Evolutionary conservation across 2,113 vertebrate genomes (phyloP).

Genomic region (Dolichotis patagonum): DNA sequence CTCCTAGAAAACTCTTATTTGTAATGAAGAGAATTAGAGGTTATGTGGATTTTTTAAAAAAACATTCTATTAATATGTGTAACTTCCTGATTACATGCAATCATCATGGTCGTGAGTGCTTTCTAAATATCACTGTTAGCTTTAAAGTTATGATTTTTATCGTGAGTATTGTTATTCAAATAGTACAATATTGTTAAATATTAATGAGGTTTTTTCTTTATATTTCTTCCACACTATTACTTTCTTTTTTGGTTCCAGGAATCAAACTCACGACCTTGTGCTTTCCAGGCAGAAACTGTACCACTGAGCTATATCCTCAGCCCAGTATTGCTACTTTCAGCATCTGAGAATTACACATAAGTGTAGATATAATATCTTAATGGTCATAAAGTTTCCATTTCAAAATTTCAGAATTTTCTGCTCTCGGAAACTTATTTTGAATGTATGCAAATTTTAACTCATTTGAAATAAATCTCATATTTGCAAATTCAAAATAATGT

Average conservation of each 20-base stretch:
- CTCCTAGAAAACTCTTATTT: background rate
- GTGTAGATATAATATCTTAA: background rate
- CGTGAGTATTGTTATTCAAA: background rate
- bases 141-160: slow-evolving; percentile 13
- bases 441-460: background rate
- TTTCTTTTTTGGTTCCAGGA: background rate
- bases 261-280: too few species aligned
- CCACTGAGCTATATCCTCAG: too few species aligned
- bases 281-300: too few species aligned
- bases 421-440: slow-evolving; percentile 4
- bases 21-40: background rate
- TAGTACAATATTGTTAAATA: background rate
- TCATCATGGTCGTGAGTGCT: background rate
- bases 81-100: background rate
- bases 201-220: background rate
- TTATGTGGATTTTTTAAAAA: background rate
- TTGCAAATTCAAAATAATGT: background rate
- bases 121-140: background rate
- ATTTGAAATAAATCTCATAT: background rate
- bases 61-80: background rate
- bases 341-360: background rate
- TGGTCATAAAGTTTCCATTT: background rate
- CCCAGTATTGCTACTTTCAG: background rate
- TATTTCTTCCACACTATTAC: background rate
- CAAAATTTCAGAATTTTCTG: slow-evolving; percentile 6